Evolutionary conservation across 2,888 invertebrate genomes (phyloP), one percentile per base, ranked within the genome.

Genomic region (Nasonia oneida): DNA sequence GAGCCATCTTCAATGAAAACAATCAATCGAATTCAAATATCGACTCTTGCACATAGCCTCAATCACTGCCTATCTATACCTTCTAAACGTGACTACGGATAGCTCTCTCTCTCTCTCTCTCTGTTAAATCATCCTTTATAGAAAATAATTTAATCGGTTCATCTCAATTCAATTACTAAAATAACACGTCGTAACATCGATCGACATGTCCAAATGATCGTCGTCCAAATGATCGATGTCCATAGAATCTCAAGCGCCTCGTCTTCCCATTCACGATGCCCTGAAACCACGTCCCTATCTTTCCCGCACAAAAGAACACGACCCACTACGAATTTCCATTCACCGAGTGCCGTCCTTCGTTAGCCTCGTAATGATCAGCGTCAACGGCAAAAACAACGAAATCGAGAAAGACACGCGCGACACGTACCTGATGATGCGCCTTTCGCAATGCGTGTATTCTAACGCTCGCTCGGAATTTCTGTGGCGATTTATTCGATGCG

Each of bases 381-480:
- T 23, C 12, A 14, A 29, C 61, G 15, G 18, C 18, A 61, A 61
- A 10, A 67, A 67, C 67, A 67, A 67, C 67, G 67, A 67, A 61
- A 61, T 61, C 29, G 10, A 18, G 10, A 67, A 33, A 67, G 33
- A 42, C 71, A n/a, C 1, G 71, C 73, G 53, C 23, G 80, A 15
- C 39, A 23, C 37, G 42, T 33, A 53, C 53, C 29, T 3, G 23
- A 10, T 29, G 37, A 37, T 37, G 4, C 37, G 37, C 8, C 67
- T 67, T 67, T 67, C 67, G 33, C 29, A 67, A 67, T 67, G 15
- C 39, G 53, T 61, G 23, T 57, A 57, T 73, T 81, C 23, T 81
- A 57, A 81, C 57, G 37, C 53, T 57, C 29, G 67, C 67, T 10
- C 57, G 33, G 42, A 81, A 73, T 81, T 75, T 82, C 47, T 76